These are phyloP conservation scores for Eupsilia transversa DNA, from an alignment of 2,888 invertebrate genomes.

Conservation along the genomic window DNA sequence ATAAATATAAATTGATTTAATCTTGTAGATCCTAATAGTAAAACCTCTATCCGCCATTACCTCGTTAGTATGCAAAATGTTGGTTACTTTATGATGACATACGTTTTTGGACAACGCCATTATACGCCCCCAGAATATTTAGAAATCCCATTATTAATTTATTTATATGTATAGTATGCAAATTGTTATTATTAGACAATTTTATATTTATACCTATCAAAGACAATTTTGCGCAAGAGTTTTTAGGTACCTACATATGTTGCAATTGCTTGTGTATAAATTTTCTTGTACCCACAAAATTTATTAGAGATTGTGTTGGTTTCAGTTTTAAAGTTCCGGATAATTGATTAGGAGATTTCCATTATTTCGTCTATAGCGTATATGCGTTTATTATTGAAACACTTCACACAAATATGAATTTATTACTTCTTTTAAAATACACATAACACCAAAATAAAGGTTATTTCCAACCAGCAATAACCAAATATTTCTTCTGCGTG, in stretches of 20 bases:
- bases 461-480: constrained; percentile 61
- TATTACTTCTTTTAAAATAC: constrained; percentile 41
- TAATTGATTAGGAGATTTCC: not conserved
- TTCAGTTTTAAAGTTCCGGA: not conserved
- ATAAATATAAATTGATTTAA: constrained; percentile 10
- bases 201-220: not conserved
- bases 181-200: constrained; percentile 22
- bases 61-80: constrained; percentile 40
- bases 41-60: constrained; percentile 14
- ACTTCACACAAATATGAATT: not conserved
- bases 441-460: constrained; percentile 35
- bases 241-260: not conserved
- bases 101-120: constrained; percentile 27
- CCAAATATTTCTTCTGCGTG: constrained; percentile 69
- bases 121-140: constrained; percentile 39
- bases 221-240: not conserved
- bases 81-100: constrained; percentile 28
- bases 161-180: constrained; percentile 38
- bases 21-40: not conserved
- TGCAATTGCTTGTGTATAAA: not conserved
- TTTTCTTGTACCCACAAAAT: not conserved
- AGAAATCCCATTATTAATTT: constrained; percentile 33
- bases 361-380: not conserved
- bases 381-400: not conserved
- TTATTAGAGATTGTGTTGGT: no score